Evolutionary conservation across 2,797 vertebrate species (phyloP).

Genomic region (Neosilurus hyrtlii): DNA sequence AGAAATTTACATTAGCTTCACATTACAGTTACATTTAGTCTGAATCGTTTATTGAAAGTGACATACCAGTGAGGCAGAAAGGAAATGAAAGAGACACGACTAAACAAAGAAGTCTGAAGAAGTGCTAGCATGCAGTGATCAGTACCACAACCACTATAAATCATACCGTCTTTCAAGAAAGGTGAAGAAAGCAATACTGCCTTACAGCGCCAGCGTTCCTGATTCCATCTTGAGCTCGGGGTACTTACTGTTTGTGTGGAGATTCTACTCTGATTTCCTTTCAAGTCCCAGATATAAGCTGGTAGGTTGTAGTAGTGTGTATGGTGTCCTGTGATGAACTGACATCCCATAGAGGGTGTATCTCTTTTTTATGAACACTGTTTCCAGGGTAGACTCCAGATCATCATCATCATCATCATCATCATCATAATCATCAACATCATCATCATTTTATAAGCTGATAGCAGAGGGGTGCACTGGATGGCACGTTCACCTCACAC

Average conservation of each 20-base stretch:
- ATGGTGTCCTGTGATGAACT: not conserved
- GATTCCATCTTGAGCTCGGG: not conserved
- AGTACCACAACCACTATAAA: constrained; percentile 1
- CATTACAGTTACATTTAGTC: constrained; percentile 5
- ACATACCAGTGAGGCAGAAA: not conserved
- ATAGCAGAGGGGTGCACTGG: no score
- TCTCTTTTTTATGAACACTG: not conserved
- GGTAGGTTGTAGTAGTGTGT: not conserved
- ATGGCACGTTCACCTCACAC: no score
- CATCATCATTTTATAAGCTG: no score
- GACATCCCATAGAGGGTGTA: not conserved
- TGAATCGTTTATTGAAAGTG: constrained; percentile 10
- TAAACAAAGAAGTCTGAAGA: not conserved
- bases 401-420: no score
- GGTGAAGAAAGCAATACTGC: not conserved
- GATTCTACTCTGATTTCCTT: not conserved
- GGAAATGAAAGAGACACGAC: constrained; percentile 1
- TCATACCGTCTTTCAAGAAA: not conserved
- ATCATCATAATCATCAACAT: no score
- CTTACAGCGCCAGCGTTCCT: not conserved
- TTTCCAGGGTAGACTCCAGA: no score
- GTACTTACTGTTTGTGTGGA: not conserved
- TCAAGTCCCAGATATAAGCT: not conserved
- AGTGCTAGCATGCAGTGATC: not conserved
- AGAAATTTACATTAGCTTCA: constrained; percentile 2